Evolutionary conservation across 1,140 invertebrate species (phyloP), one percentile per base, ranked within the genome.

Genomic region (Aphaenogaster ashmeadi): DNA sequence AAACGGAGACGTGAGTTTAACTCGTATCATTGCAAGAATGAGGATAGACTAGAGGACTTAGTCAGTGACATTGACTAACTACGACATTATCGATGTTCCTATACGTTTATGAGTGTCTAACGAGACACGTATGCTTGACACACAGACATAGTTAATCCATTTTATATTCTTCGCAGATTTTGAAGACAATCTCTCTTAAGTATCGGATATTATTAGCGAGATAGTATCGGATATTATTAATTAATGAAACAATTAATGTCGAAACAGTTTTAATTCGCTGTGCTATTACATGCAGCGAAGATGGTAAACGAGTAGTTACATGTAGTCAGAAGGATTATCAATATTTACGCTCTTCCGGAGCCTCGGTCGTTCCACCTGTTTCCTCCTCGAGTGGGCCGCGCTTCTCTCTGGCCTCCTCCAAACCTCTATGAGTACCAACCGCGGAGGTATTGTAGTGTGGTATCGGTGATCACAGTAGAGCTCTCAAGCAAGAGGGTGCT

Each of bases 401-500:
- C 86, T 87, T 90, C 88, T 91, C 91, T 89, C 88, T 89, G 88
- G 71, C 86, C 88, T 92, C 89, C 88, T 93, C 89, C 87, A 89
- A 71, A 81, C 86, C 69, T 58, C 64, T 78, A 91, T 90, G 91
- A 94, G 93, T 94, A 92, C 90, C 89, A 90, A 93, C 92, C 90
- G 80, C 88, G 86, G 86, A 81, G 52, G 88, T 79, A 84, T 78
- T 95, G 88, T 94, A 94, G 93, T 93, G 93, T 93, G 90, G 93
- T 95, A 95, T 95, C 94, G 94, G 94, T 94, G 94, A 95, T 95
- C 94, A 93, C 80, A 93, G 94, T 95, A 95, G 95, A 92, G 94
- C 94, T 91, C 95, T 95, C 91, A 92, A 94, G 92, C 88, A 92
- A 87, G 89, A 95, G 94, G 91, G 94, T 94, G 91, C 92, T 95